Base-by-base conservation (phyloP, 2,888 invertebrate species). In the Pandemis heparana region DNA sequence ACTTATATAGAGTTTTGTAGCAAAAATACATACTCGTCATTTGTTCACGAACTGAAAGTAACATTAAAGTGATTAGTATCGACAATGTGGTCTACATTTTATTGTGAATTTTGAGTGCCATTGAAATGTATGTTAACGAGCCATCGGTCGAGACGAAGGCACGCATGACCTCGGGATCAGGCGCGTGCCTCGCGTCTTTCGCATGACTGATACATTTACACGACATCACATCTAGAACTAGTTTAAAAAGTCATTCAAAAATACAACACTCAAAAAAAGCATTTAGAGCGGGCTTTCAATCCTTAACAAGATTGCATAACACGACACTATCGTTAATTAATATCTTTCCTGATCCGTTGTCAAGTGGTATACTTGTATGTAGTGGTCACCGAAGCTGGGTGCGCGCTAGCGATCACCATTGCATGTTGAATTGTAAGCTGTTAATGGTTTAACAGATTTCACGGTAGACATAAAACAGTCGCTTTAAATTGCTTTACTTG, bases 81-180 rank as follows among this genome's bases (percentile, higher is more conserved):
- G 60, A 59, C 53, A 66, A 38, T 62, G 16, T 60, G 38, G 32
- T 67, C 70, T 70, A 72, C 72, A 72, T 77, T 77, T 82, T 83
- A 82, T 81, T 79, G 79, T 79, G 80, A 79, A 79, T 81, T 80
- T 81, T 78, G 78, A 84, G 81, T 79, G 79, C 81, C 79, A 84
- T 83, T 85, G 83, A 85, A 84, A 83, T 84, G 82, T 81, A 83
- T 83, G 83, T 85, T 89, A 89, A 92, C 87, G 85, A 88, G 85
- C 82, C 83, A 85, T 85, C 82, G 82, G 85, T 82, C 79, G 80
- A 85, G 82, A 82, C 79, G 82, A 83, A 79, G 56, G 80, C 83
- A 83, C 80, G 84, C 83, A 79, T 90, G 88, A 90, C 88, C 89
- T 77, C 81, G 80, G 83, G 89, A 85, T 90, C 88, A 86, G 81